Conservation (phyloP, 2,113 vertebrate species). For the Protobothrops mucrosquamatus region DNA sequence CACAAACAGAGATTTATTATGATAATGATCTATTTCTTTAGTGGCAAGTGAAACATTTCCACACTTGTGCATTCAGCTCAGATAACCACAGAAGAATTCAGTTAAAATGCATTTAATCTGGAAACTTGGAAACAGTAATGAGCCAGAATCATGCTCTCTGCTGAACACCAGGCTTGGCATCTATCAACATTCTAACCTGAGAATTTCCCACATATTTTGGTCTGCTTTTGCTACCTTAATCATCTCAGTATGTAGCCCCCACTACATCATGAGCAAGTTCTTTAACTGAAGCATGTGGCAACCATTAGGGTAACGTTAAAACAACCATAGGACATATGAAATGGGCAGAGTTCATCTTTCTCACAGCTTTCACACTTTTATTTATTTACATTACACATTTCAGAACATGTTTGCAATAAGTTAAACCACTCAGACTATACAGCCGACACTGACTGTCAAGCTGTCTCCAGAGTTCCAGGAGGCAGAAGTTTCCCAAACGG, state of each 20-base stretch:
- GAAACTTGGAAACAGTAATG: not conserved
- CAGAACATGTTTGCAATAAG: not conserved
- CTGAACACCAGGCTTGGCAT: not conserved
- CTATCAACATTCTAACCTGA: not conserved
- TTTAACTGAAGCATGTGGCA: not conserved
- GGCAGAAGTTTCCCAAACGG: not conserved
- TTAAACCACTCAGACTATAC: not conserved
- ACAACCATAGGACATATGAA: not conserved
- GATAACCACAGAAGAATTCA: not conserved
- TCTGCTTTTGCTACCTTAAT: not conserved
- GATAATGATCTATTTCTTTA: not conserved
- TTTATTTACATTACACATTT: not conserved
- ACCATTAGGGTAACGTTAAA: not conserved
- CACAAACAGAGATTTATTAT: constrained; percentile 6
- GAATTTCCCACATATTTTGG: not conserved
- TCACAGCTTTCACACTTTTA: not conserved
- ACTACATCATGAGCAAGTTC: no score
- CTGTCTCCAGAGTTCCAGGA: not conserved
- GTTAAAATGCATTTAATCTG: constrained; percentile 9
- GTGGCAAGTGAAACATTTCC: not conserved
- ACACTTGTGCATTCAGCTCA: not conserved
- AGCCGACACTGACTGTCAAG: not conserved
- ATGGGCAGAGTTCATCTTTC: not conserved
- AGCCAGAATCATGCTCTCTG: not conserved
- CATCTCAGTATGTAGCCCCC: not conserved